Conservation (phyloP, 2,888 invertebrate species). For the Nomada fabriciana region DNA sequence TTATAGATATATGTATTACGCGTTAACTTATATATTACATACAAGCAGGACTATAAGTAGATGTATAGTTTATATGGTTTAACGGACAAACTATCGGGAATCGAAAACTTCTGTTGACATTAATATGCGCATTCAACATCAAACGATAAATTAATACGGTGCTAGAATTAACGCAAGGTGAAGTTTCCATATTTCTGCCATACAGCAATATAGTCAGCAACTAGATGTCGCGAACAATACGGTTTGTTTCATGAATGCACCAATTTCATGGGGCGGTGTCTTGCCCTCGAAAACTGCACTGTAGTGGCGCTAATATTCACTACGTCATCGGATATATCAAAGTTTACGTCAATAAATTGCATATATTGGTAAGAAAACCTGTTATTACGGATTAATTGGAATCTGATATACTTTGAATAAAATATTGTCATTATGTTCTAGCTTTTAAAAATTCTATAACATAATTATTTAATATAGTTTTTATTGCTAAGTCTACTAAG, state of each 20-base stretch:
- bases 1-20: not conserved
- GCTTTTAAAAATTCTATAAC: too few species aligned
- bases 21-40: not conserved
- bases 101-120: not conserved
- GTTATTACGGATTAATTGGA: constrained; percentile 3
- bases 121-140: constrained; percentile 2
- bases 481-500: too few species aligned
- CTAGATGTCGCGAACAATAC: constrained; percentile 28
- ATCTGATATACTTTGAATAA: constrained; percentile 6
- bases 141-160: constrained; percentile 28
- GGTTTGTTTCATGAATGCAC: constrained; percentile 53
- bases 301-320: constrained; percentile 31
- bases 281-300: constrained; percentile 34
- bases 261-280: constrained; percentile 24
- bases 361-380: not conserved
- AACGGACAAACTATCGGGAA: too few species aligned
- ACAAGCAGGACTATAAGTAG: too few species aligned
- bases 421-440: not conserved
- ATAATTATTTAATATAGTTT: too few species aligned
- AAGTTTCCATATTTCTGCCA: constrained; percentile 28
- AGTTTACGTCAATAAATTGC: constrained; percentile 54
- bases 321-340: constrained; percentile 50
- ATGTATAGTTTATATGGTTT: too few species aligned
- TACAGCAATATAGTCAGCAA: constrained; percentile 46
- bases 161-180: constrained; percentile 24